Base-by-base conservation (phyloP, 2,888 invertebrate species). In the Rotaria magnacalcarata region DNA sequence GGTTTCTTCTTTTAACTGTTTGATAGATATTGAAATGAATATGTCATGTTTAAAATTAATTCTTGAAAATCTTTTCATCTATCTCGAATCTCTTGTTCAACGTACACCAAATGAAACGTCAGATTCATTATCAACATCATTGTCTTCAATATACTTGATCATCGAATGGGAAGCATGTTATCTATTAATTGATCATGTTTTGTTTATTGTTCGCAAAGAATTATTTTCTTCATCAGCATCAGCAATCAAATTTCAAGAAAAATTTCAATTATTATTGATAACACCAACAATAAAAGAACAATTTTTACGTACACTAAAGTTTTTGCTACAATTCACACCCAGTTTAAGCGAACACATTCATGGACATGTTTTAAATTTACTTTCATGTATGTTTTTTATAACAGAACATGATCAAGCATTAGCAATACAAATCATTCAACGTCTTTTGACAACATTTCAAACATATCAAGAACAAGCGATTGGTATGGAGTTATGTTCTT, bases 121-220 rank as follows among this genome's bases (percentile, higher is more conserved):
- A n/a, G 2, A 80, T 19, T 80, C 47, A 47, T 1, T 11, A 19
- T n/a, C 24, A 43, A 24, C 19, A 24, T 75, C 75, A 24, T 47
- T 75, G 24, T 80, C n/a, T 16, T 47, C 80, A 47, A 47, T 47
- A 24, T 80, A 80, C 47, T 14, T 80, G 14, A 80, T 80, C 8
- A 80, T 43, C n/a, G 80, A 80, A 80, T 80, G 80, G 80, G 80
- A 80, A 80, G 43, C 80, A 80, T 80, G 47, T 47, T 80, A 80
- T 80, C 47, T 80, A n/a, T 47, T 80, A 80, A 3, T 80, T 47
- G 80, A 80, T 80, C 80, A 80, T 80, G n/a, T 80, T 80, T 80
- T 80, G 47, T 80, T 80, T 47, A n/a, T 80, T 47, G 10, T 80
- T 4, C 47, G 80, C 7, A 80, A 80, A 80, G 47, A 80, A 47